Evolutionary conservation across 1,140 invertebrate species (phyloP), one percentile per base, ranked within the genome.

Genomic region (Drosophila chauvacae): DNA sequence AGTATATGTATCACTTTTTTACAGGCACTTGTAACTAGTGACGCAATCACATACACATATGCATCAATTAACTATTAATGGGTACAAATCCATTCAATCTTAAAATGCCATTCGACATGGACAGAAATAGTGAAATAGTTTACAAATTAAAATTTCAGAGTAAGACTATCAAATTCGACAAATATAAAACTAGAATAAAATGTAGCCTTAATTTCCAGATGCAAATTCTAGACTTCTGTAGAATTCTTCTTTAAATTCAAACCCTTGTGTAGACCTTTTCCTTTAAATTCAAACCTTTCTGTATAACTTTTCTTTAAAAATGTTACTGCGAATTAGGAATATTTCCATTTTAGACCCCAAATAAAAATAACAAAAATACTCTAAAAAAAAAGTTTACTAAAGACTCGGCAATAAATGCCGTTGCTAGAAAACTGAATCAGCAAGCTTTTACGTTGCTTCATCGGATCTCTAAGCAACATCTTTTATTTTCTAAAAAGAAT

Each of bases 401-500:
- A 79, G 83, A 87, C 51, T 80, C 83, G 84, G 84, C 84, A 87
- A 62, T 75, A 7, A 65, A 82, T 88, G 84, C 84, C 84, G 84
- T 87, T 87, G 84, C 37, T 47, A 39, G 75, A 61, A 39, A 63
- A 28, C 20, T 16, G 58, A 18, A 33, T 37, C 3, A 44, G 61
- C 83, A 86, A 82, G 59, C 83, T 86, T 86, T 86, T 87, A 86
- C 41, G 83, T 87, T 86, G 76, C 83, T 39, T 18, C 53, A 58
- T 63, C n/a, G 9, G 39, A 42, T 55, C 51, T 58, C 56, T 37
- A 35, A 59, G 51, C 83, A 86, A 86, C 83, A 86, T 86, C 84
- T 83, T 58, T 1, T 3, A 6, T 5, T 6, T 0, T 18, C 1
- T 26, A 2, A 2, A 13, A 16, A 4, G 2, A 48, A 20, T 23